phyloP scores from a whole-genome alignment of 1,140 invertebrate genomes.

The Acyrthosiphon pisum region DNA sequence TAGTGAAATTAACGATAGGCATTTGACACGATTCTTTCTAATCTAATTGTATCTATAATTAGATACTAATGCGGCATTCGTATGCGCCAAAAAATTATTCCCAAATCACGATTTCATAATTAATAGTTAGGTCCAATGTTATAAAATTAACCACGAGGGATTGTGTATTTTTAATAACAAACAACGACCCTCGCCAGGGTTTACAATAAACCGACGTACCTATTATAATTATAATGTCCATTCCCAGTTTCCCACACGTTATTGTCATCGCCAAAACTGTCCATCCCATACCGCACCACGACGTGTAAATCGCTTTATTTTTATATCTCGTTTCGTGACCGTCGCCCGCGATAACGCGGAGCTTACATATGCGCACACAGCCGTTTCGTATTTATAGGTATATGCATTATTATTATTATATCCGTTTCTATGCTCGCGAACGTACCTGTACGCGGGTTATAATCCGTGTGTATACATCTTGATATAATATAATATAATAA shows the following conservation, averaged over 20 bases:
- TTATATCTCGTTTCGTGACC: slow-evolving; percentile 35
- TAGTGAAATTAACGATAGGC: background rate
- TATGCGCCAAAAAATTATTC: background rate
- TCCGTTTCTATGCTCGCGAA: slow-evolving; percentile 5
- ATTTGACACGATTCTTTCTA: background rate
- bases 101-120: background rate
- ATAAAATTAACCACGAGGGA: background rate
- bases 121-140: background rate
- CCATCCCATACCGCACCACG: background rate
- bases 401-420: background rate
- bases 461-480: slow-evolving; percentile 24
- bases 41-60: background rate
- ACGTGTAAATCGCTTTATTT: background rate
- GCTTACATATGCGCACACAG: background rate
- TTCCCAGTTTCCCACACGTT: background rate
- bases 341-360: background rate
- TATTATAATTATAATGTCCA: background rate
- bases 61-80: background rate
- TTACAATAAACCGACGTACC: background rate
- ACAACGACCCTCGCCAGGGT: background rate
- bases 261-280: slow-evolving; percentile 28
- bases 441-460: background rate
- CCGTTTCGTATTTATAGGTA: background rate
- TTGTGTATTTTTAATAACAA: background rate
- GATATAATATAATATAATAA: slow-evolving; percentile 43